Evolutionary conservation across 2,888 invertebrate genomes (phyloP), one percentile per base, ranked within the genome.

Genomic region (Eudasyphora cyanicolor): DNA sequence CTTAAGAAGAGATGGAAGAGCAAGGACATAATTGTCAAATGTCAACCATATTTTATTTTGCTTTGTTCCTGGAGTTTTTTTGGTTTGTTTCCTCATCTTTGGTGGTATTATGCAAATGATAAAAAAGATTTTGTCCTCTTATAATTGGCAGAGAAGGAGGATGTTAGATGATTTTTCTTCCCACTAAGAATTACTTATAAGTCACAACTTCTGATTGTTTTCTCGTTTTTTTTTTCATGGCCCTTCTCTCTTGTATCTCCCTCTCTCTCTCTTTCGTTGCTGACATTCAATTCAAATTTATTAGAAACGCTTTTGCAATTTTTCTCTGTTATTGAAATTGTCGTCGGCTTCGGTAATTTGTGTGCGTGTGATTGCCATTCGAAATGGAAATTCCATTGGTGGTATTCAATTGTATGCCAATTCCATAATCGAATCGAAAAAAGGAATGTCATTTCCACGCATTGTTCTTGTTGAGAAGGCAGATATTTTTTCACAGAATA

Each of bases 11-110:
- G 35, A 12, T 19, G 54, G 54, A 69, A 21, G 57, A 17, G 1
- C 17, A 19, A 24, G 6, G 29, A 67, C 38, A 76, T 79, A 84
- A 84, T 84, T 84, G 80, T 84, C 77, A 80, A 80, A 80, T 76
- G 73, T 76, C 67, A 84, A 32, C 35, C 70, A 78, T 71, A 74
- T 77, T 79, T 76, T 74, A 80, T 74, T 62, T 67, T 60, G 32
- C 6, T 62, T n/a, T 62, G 29, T 32, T 62, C 62, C n/a, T 32
- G 57, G n/a, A n/a, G n/a, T n/a, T n/a, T n/a, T n/a, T n/a, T n/a
- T n/a, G 14, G 57, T 27, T 57, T 19, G 67, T 21, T 32, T 51
- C 45, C n/a, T 70, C 24, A 14, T 14, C 71, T 10, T 19, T 60
- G n/a, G n/a, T 12, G 49, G 1, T 21, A 71, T 62, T 12, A 51